Conservation (phyloP, 2,113 vertebrate genomes). For the Crypturellus undulatus region DNA sequence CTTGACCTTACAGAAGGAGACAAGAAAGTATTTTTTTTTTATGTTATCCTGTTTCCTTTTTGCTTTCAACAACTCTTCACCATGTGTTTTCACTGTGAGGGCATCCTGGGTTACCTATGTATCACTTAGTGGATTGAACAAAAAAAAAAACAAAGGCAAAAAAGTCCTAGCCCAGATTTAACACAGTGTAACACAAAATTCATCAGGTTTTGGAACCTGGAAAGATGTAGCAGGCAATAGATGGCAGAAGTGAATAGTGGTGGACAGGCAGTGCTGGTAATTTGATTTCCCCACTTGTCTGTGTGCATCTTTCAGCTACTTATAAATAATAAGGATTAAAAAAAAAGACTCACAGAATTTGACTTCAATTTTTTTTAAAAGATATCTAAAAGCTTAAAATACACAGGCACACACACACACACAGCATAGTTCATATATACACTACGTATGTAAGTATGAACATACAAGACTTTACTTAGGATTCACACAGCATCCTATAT, state of each 20-base stretch:
- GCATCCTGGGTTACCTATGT: not conserved
- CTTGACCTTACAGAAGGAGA: slow-evolving; percentile 9
- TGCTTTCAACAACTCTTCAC: slow-evolving; percentile 7
- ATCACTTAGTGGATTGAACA: not conserved
- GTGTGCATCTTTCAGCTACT: not conserved
- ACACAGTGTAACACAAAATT: not conserved
- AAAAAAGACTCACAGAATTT: not conserved
- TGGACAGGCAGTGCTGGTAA: not conserved
- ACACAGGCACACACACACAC: not conserved
- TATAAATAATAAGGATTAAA: not conserved
- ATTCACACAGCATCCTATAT: not conserved
- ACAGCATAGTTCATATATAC: not conserved
- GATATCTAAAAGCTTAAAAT: not conserved
- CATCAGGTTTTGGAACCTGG: not conserved
- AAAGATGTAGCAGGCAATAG: not conserved
- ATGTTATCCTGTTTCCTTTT: not conserved
- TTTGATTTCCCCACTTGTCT: not conserved
- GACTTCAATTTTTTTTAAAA: not conserved
- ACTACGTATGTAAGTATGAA: not conserved
- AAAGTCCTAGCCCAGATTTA: not conserved
- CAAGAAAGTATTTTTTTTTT: not conserved
- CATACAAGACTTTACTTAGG: accelerated
- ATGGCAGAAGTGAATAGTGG: not conserved
- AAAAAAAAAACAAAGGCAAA: not conserved
- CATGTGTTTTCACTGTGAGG: not conserved